Evolutionary conservation across 2,888 invertebrate species (phyloP).

Genomic region (Scaptomyza reducta): DNA sequence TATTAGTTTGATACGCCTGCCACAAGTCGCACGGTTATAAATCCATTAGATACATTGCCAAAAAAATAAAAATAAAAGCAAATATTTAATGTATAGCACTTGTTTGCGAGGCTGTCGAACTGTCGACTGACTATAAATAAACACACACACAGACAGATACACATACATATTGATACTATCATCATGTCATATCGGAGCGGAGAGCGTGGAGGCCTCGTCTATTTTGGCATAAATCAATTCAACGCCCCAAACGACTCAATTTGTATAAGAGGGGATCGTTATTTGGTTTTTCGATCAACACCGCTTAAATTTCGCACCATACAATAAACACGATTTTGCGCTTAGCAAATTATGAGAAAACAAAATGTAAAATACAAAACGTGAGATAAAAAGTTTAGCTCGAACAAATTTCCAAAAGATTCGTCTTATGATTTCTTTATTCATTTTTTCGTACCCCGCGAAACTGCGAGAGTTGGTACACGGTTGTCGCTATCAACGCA

Average conservation of each 20-base stretch:
- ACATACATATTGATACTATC: conserved; percentile 35
- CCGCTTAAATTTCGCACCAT: conserved; percentile 43
- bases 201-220: conserved; percentile 10
- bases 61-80: background rate
- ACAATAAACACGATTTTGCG: too few species aligned
- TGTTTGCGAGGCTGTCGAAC: conserved; percentile 1
- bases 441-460: background rate
- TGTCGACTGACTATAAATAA: conserved; percentile 15
- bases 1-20: conserved; percentile 21
- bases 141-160: conserved; percentile 4
- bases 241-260: conserved; percentile 49
- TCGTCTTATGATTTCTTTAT: background rate
- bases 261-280: conserved; percentile 1
- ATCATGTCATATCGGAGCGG: conserved; percentile 1
- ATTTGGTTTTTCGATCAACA: conserved; percentile 6
- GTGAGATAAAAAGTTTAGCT: conserved; percentile 9
- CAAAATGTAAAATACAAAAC: background rate
- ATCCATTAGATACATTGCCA: conserved; percentile 40
- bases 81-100: conserved; percentile 2
- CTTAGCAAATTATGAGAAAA: too few species aligned
- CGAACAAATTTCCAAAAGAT: conserved; percentile 1
- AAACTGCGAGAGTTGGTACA: background rate
- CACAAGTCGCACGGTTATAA: conserved; percentile 34
- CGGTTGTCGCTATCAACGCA: too few species aligned
- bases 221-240: conserved; percentile 52